Evolutionary conservation across 2,113 vertebrate genomes (phyloP).

Genomic region (Pelecanoides urinatrix): DNA sequence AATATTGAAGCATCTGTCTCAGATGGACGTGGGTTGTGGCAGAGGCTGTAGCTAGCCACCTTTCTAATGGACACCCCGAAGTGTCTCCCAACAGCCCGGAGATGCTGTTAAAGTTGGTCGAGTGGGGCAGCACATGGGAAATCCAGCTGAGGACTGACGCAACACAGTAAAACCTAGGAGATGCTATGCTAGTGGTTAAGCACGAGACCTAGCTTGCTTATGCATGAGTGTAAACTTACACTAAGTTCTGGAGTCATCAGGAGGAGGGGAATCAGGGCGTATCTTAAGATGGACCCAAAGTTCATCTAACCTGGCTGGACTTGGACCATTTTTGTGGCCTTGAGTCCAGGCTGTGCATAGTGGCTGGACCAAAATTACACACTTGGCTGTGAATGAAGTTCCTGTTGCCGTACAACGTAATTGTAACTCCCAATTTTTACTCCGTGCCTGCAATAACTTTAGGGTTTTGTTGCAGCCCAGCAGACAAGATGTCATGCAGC

Average conservation of each 20-base stretch:
- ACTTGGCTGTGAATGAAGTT: not conserved
- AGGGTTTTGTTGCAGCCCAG: not conserved
- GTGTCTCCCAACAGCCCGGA: not conserved
- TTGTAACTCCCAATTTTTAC: not conserved
- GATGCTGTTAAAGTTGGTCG: not conserved
- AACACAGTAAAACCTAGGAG: not conserved
- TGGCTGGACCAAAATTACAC: not conserved
- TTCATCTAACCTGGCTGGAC: not conserved
- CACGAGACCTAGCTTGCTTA: not conserved
- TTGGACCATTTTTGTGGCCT: not conserved
- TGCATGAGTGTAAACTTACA: not conserved
- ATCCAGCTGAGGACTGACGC: not conserved
- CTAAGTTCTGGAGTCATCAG: not conserved
- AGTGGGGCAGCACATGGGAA: not conserved
- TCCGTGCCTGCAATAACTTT: not conserved
- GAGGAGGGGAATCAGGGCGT: not conserved
- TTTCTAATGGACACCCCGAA: not conserved
- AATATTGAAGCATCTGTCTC: not conserved
- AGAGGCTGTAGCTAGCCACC: not conserved
- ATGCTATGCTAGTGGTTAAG: not conserved
- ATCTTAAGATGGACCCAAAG: not conserved
- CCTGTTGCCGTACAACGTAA: not conserved
- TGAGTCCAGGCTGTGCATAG: fast-evolving
- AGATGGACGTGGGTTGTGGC: not conserved
- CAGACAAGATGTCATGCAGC: not conserved